Base-by-base conservation (phyloP, 1,140 invertebrate genomes). In the Galleria mellonella region DNA sequence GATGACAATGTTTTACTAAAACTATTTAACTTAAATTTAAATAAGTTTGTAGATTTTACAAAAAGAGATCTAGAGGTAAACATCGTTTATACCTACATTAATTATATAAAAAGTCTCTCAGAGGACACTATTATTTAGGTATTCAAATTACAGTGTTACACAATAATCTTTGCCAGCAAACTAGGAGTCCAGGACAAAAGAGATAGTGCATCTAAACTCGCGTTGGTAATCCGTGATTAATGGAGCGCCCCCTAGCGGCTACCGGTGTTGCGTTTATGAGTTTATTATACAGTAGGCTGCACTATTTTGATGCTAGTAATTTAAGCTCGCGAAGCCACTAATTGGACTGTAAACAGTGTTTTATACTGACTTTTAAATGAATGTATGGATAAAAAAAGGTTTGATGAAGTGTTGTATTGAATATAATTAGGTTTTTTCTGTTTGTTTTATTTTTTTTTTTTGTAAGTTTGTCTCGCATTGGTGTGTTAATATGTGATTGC, bases 221-320 rank as follows among this genome's bases (percentile, higher is more conserved):
- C 51, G 46, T 36, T 33, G 55, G 55, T 72, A 68, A 70, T 75
- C 62, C 62, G 46, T 69, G 72, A 72, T 72, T 71, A 72, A 64
- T 62, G 52, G 23, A 43, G 42, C 53, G 56, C 59, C 51, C 32
- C 52, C 55, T 54, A 37, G 51, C 43, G 33, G 62, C 72, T 68
- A 66, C 72, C 48, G 52, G 64, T 71, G 63, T 74, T 74, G 55
- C 52, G 43, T 55, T 6, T 59, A 65, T 55, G 56, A 44, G 13
- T 65, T 59, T 62, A 68, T 65, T 64, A 56, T 57, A 48, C 55
- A 40, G 17, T 23, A 23, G 17, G 2, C 6, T 31, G 10, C 10
- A 31, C 30, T 10, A n/a, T 31, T 10, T n/a, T 31, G 9, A n/a
- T n/a, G 30, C 2, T 9, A 31, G 30, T 31, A 9, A 31, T 31